These are phyloP conservation scores for Heliopora coerulea DNA, from an alignment of 92 coral and sea anemone genomes.

Conservation along the genomic window DNA sequence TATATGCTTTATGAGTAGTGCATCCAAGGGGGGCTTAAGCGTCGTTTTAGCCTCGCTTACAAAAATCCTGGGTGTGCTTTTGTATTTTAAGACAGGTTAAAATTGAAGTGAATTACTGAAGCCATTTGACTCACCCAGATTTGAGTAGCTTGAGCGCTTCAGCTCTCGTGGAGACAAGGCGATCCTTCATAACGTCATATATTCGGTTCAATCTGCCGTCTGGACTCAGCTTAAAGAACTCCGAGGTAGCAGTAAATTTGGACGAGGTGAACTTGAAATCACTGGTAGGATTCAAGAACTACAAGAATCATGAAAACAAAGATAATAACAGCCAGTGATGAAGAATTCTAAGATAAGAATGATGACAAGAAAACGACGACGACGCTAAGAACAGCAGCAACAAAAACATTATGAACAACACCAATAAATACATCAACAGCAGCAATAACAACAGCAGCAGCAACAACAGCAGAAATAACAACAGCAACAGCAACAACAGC, in stretches of 20 bases:
- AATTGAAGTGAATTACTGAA: too few species aligned
- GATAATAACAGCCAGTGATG: background rate
- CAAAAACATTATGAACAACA: too few species aligned
- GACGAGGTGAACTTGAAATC: slow-evolving; percentile 84
- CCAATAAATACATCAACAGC: too few species aligned
- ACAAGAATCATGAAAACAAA: background rate
- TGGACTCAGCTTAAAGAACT: slow-evolving; percentile 74
- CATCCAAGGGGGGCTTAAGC: too few species aligned
- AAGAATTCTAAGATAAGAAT: too few species aligned
- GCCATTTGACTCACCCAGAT: slow-evolving; percentile 76
- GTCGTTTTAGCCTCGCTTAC: too few species aligned
- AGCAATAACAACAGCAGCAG: too few species aligned
- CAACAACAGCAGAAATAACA: background rate
- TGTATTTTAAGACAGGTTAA: too few species aligned
- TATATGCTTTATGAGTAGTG: too few species aligned
- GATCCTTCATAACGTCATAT: slow-evolving; percentile 64
- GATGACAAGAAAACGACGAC: background rate
- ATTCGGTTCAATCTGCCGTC: slow-evolving; percentile 57
- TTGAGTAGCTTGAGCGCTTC: slow-evolving; percentile 61
- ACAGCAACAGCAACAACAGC: background rate
- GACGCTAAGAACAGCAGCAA: too few species aligned
- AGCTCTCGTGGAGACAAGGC: slow-evolving; percentile 63
- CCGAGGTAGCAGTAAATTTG: slow-evolving; percentile 73
- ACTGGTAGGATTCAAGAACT: slow-evolving; percentile 74
- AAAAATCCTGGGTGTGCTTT: too few species aligned